A percentile compares a stretch with the other conserved stretches of the same genome.
phyloP scores from a whole-genome alignment of 2,113 vertebrate genomes.

The Hucho hucho region DNA sequence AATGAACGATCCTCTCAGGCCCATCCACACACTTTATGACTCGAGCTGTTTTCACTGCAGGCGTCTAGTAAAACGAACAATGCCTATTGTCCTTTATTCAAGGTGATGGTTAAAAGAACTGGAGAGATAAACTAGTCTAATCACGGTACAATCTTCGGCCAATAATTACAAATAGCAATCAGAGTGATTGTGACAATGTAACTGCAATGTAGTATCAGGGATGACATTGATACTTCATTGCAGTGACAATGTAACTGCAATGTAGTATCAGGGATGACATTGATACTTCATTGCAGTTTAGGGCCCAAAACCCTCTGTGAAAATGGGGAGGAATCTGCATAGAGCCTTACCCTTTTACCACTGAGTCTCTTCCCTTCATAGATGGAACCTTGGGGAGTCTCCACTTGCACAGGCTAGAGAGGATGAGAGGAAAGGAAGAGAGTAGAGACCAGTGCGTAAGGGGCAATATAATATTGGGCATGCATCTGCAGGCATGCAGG shows the following conservation, averaged over 20 bases:
- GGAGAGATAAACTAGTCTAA: no score
- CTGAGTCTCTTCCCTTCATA: conserved; percentile 85
- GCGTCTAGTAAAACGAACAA: neutral
- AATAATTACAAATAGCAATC: neutral
- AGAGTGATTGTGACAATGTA: neutral
- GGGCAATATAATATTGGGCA: neutral
- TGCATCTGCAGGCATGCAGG: neutral
- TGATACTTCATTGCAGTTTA: no score
- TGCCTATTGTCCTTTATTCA: neutral
- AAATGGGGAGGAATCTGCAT: no score
- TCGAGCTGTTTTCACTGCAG: neutral
- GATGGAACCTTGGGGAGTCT: conserved; percentile 82
- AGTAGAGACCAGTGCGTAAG: neutral
- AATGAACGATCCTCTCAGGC: neutral
- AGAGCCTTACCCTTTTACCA: conserved; percentile 76
- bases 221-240: no score
- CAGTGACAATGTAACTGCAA: no score
- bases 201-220: neutral
- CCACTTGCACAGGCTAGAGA: conserved; percentile 80
- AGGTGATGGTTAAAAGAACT: no score
- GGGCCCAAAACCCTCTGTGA: no score
- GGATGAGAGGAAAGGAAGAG: neutral
- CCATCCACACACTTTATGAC: neutral
- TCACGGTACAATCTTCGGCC: neutral
- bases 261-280: neutral